phyloP scores from a whole-genome alignment of 2,113 vertebrate species.

The Rhabdornis inornatus region DNA sequence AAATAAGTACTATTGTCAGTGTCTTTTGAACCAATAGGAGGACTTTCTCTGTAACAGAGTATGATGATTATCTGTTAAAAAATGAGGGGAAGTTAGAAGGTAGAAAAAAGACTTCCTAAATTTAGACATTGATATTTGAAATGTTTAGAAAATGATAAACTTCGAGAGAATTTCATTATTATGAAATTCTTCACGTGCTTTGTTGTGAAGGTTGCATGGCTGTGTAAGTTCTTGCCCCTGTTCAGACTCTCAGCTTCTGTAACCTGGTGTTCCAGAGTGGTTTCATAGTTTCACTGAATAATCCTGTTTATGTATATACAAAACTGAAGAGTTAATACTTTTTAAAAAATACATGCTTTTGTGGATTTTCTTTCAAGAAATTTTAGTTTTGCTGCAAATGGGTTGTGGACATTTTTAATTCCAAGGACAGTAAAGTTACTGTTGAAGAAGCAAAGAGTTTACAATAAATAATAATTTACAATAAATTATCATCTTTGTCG shows the following conservation, averaged over 20 bases:
- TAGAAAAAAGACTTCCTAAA: not conserved
- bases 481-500: not conserved
- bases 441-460: not conserved
- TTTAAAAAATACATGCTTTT: not conserved
- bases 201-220: not conserved
- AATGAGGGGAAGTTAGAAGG: not conserved
- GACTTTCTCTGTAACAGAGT: not conserved
- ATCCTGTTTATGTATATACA: rapidly evolving
- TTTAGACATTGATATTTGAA: not conserved
- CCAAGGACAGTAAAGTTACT: not conserved
- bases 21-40: not conserved
- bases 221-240: not conserved
- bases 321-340: not conserved
- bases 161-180: not conserved
- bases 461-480: not conserved
- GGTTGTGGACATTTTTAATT: not conserved
- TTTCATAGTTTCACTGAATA: not conserved
- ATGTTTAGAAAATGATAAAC: not conserved
- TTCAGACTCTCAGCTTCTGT: not conserved
- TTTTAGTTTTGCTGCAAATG: not conserved
- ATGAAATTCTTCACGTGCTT: not conserved
- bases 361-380: not conserved
- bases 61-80: not conserved
- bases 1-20: not conserved
- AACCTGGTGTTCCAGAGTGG: not conserved